phyloP scores from a whole-genome alignment of 2,797 vertebrate genomes.

The Hydrophis major region DNA sequence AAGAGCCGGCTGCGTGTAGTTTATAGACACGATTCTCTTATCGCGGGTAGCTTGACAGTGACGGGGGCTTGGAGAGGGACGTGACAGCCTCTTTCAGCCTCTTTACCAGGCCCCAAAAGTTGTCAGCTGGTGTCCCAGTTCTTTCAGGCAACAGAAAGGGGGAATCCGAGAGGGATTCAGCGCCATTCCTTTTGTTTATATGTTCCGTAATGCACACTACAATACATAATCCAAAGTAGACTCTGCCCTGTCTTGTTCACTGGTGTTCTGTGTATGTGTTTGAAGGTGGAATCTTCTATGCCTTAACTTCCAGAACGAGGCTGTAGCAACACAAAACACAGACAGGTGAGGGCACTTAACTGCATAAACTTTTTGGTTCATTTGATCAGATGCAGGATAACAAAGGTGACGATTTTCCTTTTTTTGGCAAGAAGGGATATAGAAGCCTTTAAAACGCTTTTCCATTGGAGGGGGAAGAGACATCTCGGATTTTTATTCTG shows the following conservation, averaged over 20 bases:
- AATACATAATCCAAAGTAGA: not conserved
- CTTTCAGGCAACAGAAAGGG: not conserved
- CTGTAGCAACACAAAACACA: not conserved
- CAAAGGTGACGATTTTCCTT: not conserved
- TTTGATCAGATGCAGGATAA: not conserved
- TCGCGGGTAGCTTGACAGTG: not conserved
- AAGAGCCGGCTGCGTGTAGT: not conserved
- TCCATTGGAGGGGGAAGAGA: not conserved
- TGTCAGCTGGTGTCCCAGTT: not conserved
- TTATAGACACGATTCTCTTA: fast-evolving
- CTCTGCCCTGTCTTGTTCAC: not conserved
- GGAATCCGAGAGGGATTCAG: not conserved
- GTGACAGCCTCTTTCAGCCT: not conserved
- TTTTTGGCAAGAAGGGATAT: not conserved
- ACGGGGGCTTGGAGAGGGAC: not conserved
- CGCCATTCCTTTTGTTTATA: not conserved
- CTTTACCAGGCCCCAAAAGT: not conserved
- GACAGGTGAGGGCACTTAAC: not conserved
- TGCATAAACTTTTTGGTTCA: not conserved
- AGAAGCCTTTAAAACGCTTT: not conserved
- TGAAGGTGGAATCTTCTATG: not conserved
- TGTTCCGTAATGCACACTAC: not conserved
- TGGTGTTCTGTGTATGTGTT: not conserved
- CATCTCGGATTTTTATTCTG: not conserved
- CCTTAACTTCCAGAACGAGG: not conserved